phyloP scores from a whole-genome alignment of 1,140 invertebrate genomes.

The Lordiphosa mommai region DNA sequence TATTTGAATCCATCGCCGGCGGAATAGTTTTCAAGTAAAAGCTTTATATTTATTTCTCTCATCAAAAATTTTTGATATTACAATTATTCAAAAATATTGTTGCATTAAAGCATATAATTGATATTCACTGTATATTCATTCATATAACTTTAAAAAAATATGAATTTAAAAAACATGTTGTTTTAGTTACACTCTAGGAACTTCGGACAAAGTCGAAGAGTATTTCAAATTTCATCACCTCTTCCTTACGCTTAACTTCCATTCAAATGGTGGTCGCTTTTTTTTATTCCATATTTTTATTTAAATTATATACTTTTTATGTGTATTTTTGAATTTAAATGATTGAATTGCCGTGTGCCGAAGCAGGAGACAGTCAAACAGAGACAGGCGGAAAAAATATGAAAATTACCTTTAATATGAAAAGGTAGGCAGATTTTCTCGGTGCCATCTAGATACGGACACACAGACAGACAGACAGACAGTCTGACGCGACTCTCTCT shows the following conservation, averaged over 20 bases:
- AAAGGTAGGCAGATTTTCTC: slow-evolving; percentile 36
- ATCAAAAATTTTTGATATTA: too few species aligned
- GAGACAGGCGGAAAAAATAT: slow-evolving; percentile 43
- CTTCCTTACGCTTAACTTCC: slow-evolving; percentile 17
- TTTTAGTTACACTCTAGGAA: too few species aligned
- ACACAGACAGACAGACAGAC: slow-evolving; percentile 8
- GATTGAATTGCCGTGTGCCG: slow-evolving; percentile 60
- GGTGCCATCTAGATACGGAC: slow-evolving; percentile 28
- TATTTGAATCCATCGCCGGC: too few species aligned
- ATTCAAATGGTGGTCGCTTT: slow-evolving; percentile 20
- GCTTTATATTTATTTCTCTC: too few species aligned
- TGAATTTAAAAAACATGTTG: background rate
- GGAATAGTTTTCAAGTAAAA: too few species aligned
- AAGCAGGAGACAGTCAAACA: slow-evolving; percentile 16
- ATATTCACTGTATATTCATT: too few species aligned
- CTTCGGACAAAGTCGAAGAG: slow-evolving; percentile 1
- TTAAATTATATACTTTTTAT: slow-evolving; percentile 42
- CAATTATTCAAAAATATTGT: too few species aligned
- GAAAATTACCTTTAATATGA: slow-evolving; percentile 72
- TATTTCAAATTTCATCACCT: slow-evolving; percentile 41
- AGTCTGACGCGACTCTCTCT: slow-evolving; percentile 19
- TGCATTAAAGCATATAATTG: too few species aligned
- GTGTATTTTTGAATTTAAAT: slow-evolving; percentile 71
- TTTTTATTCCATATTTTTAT: slow-evolving; percentile 3
- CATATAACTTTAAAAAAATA: background rate